Conservation (phyloP, 2,113 vertebrate species). For the Corythoichthys intestinalis region DNA sequence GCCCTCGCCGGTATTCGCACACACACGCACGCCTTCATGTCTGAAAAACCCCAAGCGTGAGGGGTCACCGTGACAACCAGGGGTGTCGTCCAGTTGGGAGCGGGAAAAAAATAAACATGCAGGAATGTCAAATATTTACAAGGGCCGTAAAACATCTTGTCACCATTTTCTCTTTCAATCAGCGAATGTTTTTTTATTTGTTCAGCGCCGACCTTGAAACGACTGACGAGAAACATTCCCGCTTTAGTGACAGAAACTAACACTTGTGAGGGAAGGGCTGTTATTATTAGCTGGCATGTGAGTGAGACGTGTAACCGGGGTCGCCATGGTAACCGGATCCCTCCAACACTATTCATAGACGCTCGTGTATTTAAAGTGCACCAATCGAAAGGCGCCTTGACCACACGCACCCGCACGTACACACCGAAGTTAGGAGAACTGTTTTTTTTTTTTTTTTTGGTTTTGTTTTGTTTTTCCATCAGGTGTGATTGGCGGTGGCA, state of each 20-base stretch:
- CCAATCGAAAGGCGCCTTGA: slow-evolving; percentile 1
- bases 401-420: neutral
- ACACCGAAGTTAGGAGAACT: neutral
- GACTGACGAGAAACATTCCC: neutral
- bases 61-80: slow-evolving; percentile 39
- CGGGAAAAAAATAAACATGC: neutral
- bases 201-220: neutral
- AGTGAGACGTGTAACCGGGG: too few species aligned
- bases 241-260: neutral
- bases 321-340: slow-evolving; percentile 32
- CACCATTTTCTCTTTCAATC: neutral
- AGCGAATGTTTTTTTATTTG: neutral
- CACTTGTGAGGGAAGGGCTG: neutral
- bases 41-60: neutral
- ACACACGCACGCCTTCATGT: neutral
- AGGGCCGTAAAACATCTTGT: slow-evolving; percentile 20
- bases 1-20: slow-evolving; percentile 38
- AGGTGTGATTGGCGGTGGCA: slow-evolving; percentile 45
- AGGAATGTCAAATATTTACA: slow-evolving; percentile 47
- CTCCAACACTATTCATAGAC: slow-evolving; percentile 21
- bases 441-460: neutral
- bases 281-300: slow-evolving; percentile 3
- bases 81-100: slow-evolving; percentile 32
- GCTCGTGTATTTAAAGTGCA: slow-evolving; percentile 1
- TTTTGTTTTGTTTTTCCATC: neutral